Evolutionary conservation across 2,888 invertebrate genomes (phyloP), one percentile per base, ranked within the genome.

Genomic region (Metallyticus violacea): DNA sequence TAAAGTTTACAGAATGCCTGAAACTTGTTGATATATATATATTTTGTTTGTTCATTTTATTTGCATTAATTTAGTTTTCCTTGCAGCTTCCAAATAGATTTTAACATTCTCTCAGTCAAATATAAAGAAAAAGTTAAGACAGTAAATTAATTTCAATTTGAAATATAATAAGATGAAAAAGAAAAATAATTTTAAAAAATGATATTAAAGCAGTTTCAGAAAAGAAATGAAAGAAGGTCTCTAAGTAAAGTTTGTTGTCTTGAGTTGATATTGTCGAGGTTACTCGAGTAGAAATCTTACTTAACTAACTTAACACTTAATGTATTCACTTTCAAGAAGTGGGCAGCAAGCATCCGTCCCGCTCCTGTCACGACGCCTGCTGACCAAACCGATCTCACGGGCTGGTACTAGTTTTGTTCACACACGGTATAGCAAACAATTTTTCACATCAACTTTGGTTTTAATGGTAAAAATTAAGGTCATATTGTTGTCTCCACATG

Each of bases 271-370:
- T 62, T 62, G 22, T 76, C 82, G 82, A 82, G 82, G 82, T 76
- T 82, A 76, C 40, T 82, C 82, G 76, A 82, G 82, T 76, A 82
- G 82, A 62, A 40, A 76, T 26, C 26, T 76, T 82, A 82, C 82
- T 76, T 86, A 85, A 87, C 88, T 88, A 88, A 88, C 88, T 87
- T 86, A 88, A 88, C 88, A 85, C 88, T 88, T 88, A 86, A 88
- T 89, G 87, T 88, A 88, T 89, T 89, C 88, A 88, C 88, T 89
- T 89, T 89, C 89, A 89, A 89, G 89, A 89, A 89, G 89, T 88
- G 88, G 87, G 88, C 88, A 88, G 88, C 88, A 87, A 88, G 88
- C 83, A 85, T 87, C 85, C 87, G 86, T 40, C 88, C 86, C 81
- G 87, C 80, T 82, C 85, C 87, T 86, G 87, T 86, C 89, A 87